Base-by-base conservation (phyloP, 2,113 vertebrate genomes). In the Nerophis lumbriciformis region DNA sequence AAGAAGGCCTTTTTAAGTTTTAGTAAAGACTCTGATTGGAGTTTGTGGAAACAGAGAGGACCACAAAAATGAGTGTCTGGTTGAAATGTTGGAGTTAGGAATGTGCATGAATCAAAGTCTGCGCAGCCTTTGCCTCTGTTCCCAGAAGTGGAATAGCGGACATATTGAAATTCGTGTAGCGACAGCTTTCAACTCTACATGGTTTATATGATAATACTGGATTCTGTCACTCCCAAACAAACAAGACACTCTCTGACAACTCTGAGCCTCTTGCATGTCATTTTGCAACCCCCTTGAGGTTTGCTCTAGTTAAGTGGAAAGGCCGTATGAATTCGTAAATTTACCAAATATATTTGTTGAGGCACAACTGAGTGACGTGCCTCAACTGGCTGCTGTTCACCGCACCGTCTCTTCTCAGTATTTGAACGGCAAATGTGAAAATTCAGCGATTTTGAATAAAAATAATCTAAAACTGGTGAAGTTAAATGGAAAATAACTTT, bases 121-220 rank as follows among this genome's bases (percentile, higher is more conserved):
- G 75, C 79, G 76, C 82, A 78, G 75, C 71, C 68, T 28, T 28
- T 59, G 54, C 54, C 59, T 77, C 73, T 80, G 77, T 81, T 85
- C 68, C 63, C 70, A 72, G 84, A 87, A 81, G 80, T 78, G 79
- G 66, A 83, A 83, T 71, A 85, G 78, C 44, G 57, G 77, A 63
- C 75, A 76, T 80, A 81, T 81, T 79, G 83, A 82, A 76, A 79
- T 66, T 68, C 68, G 58, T 71, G 68, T 47, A 59, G 55, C 53
- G 50, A 59, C 61, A 52, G 52, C 66, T 74, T 53, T 73, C 62
- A 53, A 53, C 66, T 65, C 51, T 61, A 42, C 50, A 14, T 50
- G 76, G 75, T 85, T 81, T 83, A 80, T 75, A 85, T 85, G 78
- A 71, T 83, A 85, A 86, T 81, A 55, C 59, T 48, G 57, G 53